Base-by-base conservation (phyloP, 1,140 invertebrate species). In the Chironomus striatipennis region DNA sequence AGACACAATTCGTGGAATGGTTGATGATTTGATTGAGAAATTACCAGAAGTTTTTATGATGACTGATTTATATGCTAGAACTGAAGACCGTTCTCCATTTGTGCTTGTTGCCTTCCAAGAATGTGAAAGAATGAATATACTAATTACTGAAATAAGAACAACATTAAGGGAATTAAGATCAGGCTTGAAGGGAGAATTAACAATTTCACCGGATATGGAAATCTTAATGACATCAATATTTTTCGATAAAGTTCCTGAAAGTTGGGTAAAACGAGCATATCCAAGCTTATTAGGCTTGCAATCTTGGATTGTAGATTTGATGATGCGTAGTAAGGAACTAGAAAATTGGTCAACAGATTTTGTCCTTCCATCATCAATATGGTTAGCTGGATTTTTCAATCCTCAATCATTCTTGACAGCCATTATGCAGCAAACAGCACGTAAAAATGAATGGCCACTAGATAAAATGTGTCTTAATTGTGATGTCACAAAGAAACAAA, bases 391-490 rank as follows among this genome's bases (percentile, higher is more conserved):
- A 18, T 96, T 98, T 81, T 98, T 98, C 84, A 98, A 98, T 84
- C 96, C 96, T 0, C 96, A 98, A 83, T 97, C 95, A 12, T 96
- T 98, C 82, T 85, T 98, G 8, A 98, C 96, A 0, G 96, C 96
- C 42, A 96, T 98, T 79, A 98, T 98, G 95, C 96, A 98, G 83
- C 93, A 93, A 82, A 97, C 95, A 72, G 95, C 95, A 1, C 86
- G 95, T 47, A 96, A 94, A 84, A 96, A 97, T 83, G 95, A 98
- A 83, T 95, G 95, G 90, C 95, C 96, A 0, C 85, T 98, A 57
- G 96, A 98, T 83, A 94, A 95, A 81, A 97, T 98, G 95, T 95
- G 93, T 80, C 84, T 98, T 70, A 90, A 95, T 81, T 96, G 94
- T 81, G 96, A 98, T 78, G 95, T 98, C 10, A 97, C 95, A 0